Base-by-base conservation (phyloP, 2,113 vertebrate genomes). In the Globicephala melas region DNA sequence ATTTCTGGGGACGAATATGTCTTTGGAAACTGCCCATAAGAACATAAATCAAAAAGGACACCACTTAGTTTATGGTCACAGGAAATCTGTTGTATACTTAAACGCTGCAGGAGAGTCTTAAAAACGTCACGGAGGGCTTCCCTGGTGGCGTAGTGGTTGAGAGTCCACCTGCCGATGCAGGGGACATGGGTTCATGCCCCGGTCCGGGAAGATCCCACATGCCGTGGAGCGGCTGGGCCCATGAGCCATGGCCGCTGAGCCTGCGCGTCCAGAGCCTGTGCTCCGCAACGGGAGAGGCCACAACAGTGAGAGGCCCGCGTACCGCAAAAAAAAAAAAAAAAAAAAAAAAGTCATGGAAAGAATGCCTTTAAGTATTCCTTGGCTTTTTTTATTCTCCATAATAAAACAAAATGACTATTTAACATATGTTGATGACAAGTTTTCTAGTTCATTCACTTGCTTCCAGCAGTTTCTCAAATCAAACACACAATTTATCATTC, bases 351-450 rank as follows among this genome's bases (percentile, higher is more conserved):
- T 94, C 74, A 83, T 25, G 9, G 8, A 91, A 79, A 95, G 18
- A 96, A 95, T 86, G 6, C 21, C 58, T 60, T 89, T 80, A 95
- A 94, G 65, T 96, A 92, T 77, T 93, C 89, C 74, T 89, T 87
- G 91, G 73, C 6, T 67, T 87, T 80, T 96, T 95, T 67, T 55
- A 76, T 89, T 92, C 73, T 86, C 81, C 73, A 36, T 92, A 97
- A 95, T 84, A 44, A 84, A 97, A 96, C 85, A 97, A 97, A 97
- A 97, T 90, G 63, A 92, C 82, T 96, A 96, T 67, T 85, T 77
- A 96, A 92, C 81, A 94, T 88, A 94, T 68, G 55, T n/a, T 90
- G 58, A 83, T 84, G 74, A 93, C 76, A 95, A 63, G 65, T 93
- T 97, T 96, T 96, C 79, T 96, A 91, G 55, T 83, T 96, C 79